Evolutionary conservation across 2,888 invertebrate species (phyloP).

Genomic region (Cremastinae sp.): DNA sequence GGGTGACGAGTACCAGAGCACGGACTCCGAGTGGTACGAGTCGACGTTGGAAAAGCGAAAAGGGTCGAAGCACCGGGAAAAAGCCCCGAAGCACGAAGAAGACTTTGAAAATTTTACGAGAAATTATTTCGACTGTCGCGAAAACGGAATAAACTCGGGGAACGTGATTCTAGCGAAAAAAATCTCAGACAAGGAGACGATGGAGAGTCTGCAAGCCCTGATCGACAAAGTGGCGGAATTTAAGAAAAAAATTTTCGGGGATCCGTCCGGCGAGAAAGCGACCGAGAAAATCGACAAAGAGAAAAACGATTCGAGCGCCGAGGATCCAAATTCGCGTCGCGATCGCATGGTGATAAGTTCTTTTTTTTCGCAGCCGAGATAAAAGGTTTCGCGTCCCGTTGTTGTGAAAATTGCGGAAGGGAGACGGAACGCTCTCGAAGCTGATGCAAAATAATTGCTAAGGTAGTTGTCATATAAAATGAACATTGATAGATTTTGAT

Average conservation of each 20-base stretch:
- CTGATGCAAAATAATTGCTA: no score
- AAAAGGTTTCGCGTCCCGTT: no score
- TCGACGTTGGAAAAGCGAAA: slow-evolving; percentile 23
- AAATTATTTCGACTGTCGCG: not conserved
- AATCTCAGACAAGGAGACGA: slow-evolving; percentile 47
- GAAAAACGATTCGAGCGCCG: slow-evolving; percentile 23
- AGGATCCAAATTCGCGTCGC: slow-evolving; percentile 23
- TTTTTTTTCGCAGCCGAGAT: slow-evolving; percentile 22
- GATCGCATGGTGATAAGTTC: slow-evolving; percentile 44
- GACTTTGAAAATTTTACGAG: slow-evolving; percentile 47
- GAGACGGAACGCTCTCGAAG: no score
- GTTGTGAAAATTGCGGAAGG: no score
- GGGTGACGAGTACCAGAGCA: slow-evolving; percentile 74
- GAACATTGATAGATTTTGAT: no score
- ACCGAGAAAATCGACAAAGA: slow-evolving; percentile 19
- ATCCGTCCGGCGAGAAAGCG: slow-evolving; percentile 58
- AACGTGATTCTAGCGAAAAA: slow-evolving; percentile 25
- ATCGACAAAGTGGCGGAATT: slow-evolving; percentile 63
- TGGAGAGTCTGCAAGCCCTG: slow-evolving; percentile 61
- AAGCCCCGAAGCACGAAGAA: slow-evolving; percentile 24
- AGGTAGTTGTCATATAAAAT: no score
- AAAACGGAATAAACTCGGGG: not conserved
- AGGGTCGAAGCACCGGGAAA: slow-evolving; percentile 27
- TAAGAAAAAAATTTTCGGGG: slow-evolving; percentile 60
- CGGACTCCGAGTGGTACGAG: slow-evolving; percentile 62